These are phyloP conservation scores for Trachops cirrhosus DNA, from an alignment of 2,797 vertebrate genomes.

Conservation along the genomic window DNA sequence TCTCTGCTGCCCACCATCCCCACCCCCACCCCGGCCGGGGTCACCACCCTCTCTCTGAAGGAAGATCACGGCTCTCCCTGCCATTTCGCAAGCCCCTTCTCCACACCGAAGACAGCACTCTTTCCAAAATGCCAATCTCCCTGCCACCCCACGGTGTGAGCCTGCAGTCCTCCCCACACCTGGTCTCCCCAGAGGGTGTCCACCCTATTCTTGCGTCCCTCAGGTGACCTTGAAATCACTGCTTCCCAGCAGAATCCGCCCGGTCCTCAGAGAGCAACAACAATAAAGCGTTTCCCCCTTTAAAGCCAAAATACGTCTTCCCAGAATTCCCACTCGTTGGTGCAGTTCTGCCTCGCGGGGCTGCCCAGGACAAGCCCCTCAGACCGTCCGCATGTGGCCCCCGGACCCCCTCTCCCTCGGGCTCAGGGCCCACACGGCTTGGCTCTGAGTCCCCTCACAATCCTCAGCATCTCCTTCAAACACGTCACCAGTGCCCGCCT, in stretches of 20 bases:
- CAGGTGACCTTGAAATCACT: not conserved
- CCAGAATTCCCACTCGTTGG: not conserved
- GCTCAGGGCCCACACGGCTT: not conserved
- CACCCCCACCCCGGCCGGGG: too few species aligned
- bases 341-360: not conserved
- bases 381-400: not conserved
- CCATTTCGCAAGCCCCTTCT: not conserved
- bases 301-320: not conserved
- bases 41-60: not conserved
- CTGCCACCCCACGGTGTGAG: not conserved
- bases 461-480: not conserved
- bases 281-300: not conserved
- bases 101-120: not conserved
- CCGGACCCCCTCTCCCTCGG: not conserved
- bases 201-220: not conserved
- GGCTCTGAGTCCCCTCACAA: not conserved
- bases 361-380: not conserved
- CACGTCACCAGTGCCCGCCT: not conserved
- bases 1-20: not conserved
- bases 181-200: not conserved
- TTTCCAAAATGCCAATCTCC: not conserved
- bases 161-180: not conserved
- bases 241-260: not conserved
- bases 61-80: not conserved
- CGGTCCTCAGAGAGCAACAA: not conserved